These are phyloP conservation scores for Artibeus lituratus DNA, from an alignment of 2,797 vertebrate genomes.

Conservation along the genomic window DNA sequence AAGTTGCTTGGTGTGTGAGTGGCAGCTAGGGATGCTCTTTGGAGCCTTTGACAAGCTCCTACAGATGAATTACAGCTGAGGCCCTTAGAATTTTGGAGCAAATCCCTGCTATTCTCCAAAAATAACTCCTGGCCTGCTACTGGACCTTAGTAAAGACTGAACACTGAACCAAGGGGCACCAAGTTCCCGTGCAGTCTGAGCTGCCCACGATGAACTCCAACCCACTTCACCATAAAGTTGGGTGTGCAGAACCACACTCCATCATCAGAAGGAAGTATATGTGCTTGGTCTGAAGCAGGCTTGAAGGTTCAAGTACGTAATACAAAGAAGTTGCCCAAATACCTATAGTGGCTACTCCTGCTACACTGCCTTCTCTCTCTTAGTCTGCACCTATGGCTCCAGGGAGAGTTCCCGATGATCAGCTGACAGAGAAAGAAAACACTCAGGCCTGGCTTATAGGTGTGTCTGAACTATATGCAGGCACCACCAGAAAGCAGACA, in stretches of 20 bases:
- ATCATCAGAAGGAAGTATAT: background rate
- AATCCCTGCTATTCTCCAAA: background rate
- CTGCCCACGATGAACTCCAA: background rate
- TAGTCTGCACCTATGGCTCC: background rate
- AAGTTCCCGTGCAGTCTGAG: background rate
- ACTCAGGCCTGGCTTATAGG: background rate
- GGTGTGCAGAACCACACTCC: background rate
- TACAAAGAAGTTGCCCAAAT: background rate
- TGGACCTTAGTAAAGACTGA: background rate
- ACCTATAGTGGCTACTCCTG: background rate
- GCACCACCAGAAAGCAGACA: background rate
- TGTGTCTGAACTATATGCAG: accelerated
- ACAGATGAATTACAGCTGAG: background rate
- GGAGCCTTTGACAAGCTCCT: background rate
- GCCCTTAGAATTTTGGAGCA: background rate
- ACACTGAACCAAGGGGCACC: background rate
- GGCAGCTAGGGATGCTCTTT: background rate
- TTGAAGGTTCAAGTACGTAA: background rate
- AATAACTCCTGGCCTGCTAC: background rate
- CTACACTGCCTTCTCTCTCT: background rate
- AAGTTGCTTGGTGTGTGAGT: background rate
- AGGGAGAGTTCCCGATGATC: no score
- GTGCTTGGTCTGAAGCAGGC: background rate
- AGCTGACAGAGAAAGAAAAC: background rate
- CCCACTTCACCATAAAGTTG: background rate